Base-by-base conservation (phyloP, 2,888 invertebrate genomes). In the Morpho deidamia region DNA sequence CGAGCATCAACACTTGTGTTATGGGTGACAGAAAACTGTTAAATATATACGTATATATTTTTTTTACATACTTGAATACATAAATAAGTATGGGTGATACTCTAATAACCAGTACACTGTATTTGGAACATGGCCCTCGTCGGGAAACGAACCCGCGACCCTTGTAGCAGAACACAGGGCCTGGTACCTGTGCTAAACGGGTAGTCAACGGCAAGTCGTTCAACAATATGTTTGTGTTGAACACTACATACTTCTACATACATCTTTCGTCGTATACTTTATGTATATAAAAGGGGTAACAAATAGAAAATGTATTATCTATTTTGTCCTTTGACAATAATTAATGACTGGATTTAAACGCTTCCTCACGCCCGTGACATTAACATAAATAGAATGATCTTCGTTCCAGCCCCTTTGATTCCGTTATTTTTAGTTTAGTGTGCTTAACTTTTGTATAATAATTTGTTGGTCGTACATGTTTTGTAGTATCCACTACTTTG, bases 291-390 rank as follows among this genome's bases (percentile, higher is more conserved):
- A 72, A 77, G 79, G 74, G 76, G 81, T 74, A 86, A 84, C 87
- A 83, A 85, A 88, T 88, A 83, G 79, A 78, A 78, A 81, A 86
- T 74, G 79, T 83, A 85, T 87, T 88, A 89, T 86, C 87, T 88
- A 89, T 88, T 89, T 87, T 83, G 86, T 86, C 84, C 84, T 80
- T 78, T 89, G 89, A 89, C 89, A 89, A 88, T 89, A 89, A 89
- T 88, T 88, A 88, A 89, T 89, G 88, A 80, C 75, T 84, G 88
- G 89, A 87, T 86, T 89, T 89, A 88, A 89, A 88, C 85, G 89
- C 88, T 89, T 89, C 89, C 89, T 89, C 88, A 88, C 89, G 89
- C 85, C 87, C 87, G 87, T 87, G 89, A 89, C 88, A 88, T 89
- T 83, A 88, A 86, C 85, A 77, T 86, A 89, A 89, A 89, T 89